Percentiles rank a stretch among this genome's conserved stretches.
phyloP scores from a whole-genome alignment of 2,888 invertebrate genomes.

The Celastrina argiolus region DNA sequence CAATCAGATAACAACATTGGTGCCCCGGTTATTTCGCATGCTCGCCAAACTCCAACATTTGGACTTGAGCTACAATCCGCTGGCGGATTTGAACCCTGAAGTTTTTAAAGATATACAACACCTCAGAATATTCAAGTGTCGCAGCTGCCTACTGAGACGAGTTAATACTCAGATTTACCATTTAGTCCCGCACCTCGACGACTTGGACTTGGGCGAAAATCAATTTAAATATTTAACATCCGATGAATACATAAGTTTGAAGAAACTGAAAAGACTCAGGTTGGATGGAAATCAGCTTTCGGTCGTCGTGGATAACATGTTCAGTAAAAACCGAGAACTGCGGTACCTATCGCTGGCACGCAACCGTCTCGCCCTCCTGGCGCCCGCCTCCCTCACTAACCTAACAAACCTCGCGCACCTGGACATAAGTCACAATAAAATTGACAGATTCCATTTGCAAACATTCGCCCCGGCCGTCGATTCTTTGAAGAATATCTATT shows the following conservation, averaged over 20 bases:
- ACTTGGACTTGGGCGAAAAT: conserved; percentile 87
- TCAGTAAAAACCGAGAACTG: conserved; percentile 77
- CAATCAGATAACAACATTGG: conserved; percentile 82
- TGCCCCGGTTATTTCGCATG: conserved; percentile 85
- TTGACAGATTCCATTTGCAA: conserved; percentile 81
- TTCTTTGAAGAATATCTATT: conserved; percentile 80
- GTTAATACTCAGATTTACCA: conserved; percentile 89
- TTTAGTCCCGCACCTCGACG: conserved; percentile 83
- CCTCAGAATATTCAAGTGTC: conserved; percentile 83
- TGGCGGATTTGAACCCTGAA: conserved; percentile 86
- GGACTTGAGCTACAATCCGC: conserved; percentile 86
- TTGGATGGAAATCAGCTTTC: conserved; percentile 88
- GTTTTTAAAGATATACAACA: conserved; percentile 87
- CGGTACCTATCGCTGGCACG: conserved; percentile 79
- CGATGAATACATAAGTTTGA: conserved; percentile 84
- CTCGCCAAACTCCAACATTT: conserved; percentile 83
- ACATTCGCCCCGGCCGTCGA: conserved; percentile 80
- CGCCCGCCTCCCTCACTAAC: conserved; percentile 85
- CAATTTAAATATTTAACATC: conserved; percentile 84
- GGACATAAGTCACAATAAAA: conserved; percentile 87
- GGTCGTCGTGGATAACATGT: conserved; percentile 84
- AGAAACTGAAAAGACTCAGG: conserved; percentile 79
- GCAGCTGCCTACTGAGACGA: conserved; percentile 83
- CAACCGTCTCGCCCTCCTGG: conserved; percentile 86
- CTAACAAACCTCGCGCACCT: conserved; percentile 82